Base-by-base conservation (phyloP, 2,888 invertebrate species). In the Mimachlamys varia region DNA sequence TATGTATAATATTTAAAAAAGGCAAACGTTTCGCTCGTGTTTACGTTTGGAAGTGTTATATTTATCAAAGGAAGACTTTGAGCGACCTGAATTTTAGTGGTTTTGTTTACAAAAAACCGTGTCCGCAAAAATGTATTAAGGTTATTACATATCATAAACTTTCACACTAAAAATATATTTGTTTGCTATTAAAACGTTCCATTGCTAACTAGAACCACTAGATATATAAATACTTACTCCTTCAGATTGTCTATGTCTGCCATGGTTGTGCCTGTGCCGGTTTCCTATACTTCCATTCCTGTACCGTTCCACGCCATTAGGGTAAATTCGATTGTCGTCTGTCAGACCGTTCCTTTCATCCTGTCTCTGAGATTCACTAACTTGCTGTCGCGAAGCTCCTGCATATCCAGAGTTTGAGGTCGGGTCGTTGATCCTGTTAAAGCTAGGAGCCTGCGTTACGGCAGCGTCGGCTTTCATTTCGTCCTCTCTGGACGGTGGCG, bases 211-310 rank as follows among this genome's bases (percentile, higher is more conserved):
- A 19, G 13, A 17, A 53, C 13, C 53, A 53, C 53, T 10, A 53
- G 1, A 53, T 19, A 53, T 19, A 76, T 76, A 76, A 4, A 58
- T 33, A 76, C 76, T 76, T 27, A 76, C 76, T 3, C 10, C 10
- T 33, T 10, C 3, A 33, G 33, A 17, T 13, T 1, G 5, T 76
- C 76, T 76, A 17, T 76, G 76, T 7, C 76, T 22, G 33, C 87
- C 87, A 44, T 89, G 89, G 62, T 76, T 76, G 76, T 89, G 89
- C 58, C 89, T 58, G 38, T 58, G 55, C 37, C 76, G 37, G 38
- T 89, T 55, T 13, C 38, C 17, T 15, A 5, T 55, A 37, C 62
- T 50, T 4, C 55, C 62, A 38, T 37, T 89, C 49, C 88, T 38
- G 50, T 50, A 88, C 55, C 55, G 44, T 22, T 76, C 76, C 76